A percentile compares a stretch with the other conserved stretches of the same genome.
Conservation (phyloP, 2,797 vertebrate genomes). For the Antrozous pallidus region DNA sequence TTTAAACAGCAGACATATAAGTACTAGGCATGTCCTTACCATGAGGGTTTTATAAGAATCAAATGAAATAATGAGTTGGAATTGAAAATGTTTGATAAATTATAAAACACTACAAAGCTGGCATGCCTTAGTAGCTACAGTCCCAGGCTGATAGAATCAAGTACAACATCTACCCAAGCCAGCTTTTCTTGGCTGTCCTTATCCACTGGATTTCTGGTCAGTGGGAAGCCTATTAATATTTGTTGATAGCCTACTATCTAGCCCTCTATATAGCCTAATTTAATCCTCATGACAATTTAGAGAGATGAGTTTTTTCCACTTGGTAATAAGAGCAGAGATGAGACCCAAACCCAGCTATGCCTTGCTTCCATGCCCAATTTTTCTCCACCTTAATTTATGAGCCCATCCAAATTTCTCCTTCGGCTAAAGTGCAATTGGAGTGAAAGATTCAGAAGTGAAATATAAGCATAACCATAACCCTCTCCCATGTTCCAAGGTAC, state of each 20-base stretch:
- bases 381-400: not conserved
- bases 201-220: not conserved
- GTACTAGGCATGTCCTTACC: not conserved
- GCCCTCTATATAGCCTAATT: not conserved
- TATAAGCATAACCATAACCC: not conserved
- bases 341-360: not conserved
- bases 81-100: not conserved
- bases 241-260: not conserved
- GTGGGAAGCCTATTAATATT: not conserved
- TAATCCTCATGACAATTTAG: not conserved
- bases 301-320: not conserved
- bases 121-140: not conserved
- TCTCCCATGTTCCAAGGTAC: not conserved
- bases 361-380: not conserved
- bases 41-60: constrained; percentile 22
- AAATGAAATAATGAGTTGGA: not conserved
- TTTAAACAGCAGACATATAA: not conserved
- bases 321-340: not conserved
- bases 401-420: not conserved
- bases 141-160: not conserved
- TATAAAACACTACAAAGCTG: not conserved
- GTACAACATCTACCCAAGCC: not conserved
- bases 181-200: not conserved
- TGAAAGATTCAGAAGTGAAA: not conserved
- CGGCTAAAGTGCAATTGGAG: not conserved